Evolutionary conservation across 1,140 invertebrate species (phyloP), one percentile per base, ranked within the genome.

Genomic region (Drosophila ficusphila): DNA sequence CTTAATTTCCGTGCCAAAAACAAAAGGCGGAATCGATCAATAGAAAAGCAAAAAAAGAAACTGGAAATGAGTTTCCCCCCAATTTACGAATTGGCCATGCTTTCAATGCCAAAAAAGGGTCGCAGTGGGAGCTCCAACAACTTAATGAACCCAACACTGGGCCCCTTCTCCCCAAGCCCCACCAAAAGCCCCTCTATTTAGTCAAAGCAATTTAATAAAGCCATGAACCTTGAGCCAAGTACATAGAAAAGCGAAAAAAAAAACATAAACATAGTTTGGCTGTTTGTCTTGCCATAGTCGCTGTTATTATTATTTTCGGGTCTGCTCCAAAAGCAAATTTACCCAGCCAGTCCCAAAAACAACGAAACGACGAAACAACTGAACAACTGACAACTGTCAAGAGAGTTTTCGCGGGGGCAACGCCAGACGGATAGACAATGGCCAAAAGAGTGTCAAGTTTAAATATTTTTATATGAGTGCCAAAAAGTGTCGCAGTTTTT

Each of bases 221-320:
- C 77, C 81, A 77, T 86, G 81, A 86, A 86, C 81, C 81, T 82
- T 74, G 81, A 73, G 76, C 76, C 81, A 81, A 86, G 81, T 76
- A 68, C 79, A 57, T 61, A 64, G 71, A 68, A 79, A 85, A 79
- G 53, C 38, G 47, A 54, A 27, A 56, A 58, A 64, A 51, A 54
- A 27, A 56, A 58, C 70, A 79, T 51, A 60, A 83, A 53, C 70
- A 75, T 27, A 21, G 33, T 36, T 62, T 46, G 8, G 16, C n/a
- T 27, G 34, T 46, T 21, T 36, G 25, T 48, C 41, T 60, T 64
- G 41, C 16, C 11, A 23, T 51, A 65, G 47, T 82, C 52, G 46
- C 29, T 67, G 29, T 58, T 74, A 41, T 52, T 47, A 75, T 79
- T 56, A 71, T 72, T 85, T 75, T 86, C 54, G 62, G 75, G 54